Base-by-base conservation (phyloP, 2,113 vertebrate species). In the Bufo bufo region DNA sequence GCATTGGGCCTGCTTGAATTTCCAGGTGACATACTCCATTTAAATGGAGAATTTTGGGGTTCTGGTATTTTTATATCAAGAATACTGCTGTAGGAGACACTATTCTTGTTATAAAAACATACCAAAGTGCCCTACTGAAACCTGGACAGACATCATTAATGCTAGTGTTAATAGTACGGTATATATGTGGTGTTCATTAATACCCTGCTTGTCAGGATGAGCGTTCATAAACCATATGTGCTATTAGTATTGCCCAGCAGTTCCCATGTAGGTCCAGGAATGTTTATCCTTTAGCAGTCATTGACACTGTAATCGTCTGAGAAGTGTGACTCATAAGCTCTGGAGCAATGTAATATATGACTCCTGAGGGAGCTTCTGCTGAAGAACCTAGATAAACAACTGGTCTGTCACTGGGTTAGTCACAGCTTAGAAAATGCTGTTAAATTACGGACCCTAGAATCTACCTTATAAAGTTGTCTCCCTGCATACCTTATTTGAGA, bases 291-390 rank as follows among this genome's bases (percentile, higher is more conserved):
- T 84, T 71, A 65, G 11, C 82, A 71, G 63, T 69, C 82, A 84
- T 71, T 71, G 82, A 43, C 63, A 84, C 78, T 54, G 72, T 75
- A 17, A 66, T 71, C 5, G 82, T 84, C 82, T 84, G 65, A 52
- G 63, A 84, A 84, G 12, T 23, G 82, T 84, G 82, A 84, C 63
- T 69, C 63, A 33, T 33, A 14, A 16, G n/a, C 59, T 54, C 63
- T 43, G 82, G 50, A 54, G 82, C 50, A 84, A 83, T 71, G 50
- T 84, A 84, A 69, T 84, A 52, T 65, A 84, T 63, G 82, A 54
- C 63, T 71, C 82, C 58, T 52, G 63, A 33, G 82, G 66, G 63
- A 16, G 20, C 49, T 23, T 69, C 65, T 69, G 65, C 82, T 84
- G 63, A 52, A 71, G 23, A 71, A 71, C 17, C 12, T 84, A 71